Evolutionary conservation across 2,888 invertebrate genomes (phyloP), one percentile per base, ranked within the genome.

Genomic region (Melanostoma mellinum): DNA sequence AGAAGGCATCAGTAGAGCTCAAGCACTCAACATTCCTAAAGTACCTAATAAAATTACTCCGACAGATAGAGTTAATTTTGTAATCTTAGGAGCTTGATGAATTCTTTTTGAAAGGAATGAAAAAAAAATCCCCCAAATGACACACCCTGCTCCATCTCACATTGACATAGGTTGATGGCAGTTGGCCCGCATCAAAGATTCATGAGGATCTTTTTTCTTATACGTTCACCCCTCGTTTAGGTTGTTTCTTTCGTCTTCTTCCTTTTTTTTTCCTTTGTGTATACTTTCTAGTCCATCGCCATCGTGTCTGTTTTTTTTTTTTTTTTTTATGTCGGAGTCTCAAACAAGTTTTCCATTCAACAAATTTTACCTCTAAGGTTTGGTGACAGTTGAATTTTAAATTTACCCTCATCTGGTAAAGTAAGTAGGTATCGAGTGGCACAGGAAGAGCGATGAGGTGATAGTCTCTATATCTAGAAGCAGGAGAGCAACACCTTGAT

Each of bases 111-210:
- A 50, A 44, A 53, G 46, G n/a, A 36, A 40, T 40, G 38, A 50
- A 44, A 53, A 53, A 8, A 36, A 40, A 38, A 20, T 40, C 32
- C 10, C 60, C 50, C 46, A 58, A 50, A 61, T 77, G 77, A 72
- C 50, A 68, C 44, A 77, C 77, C 67, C 65, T 67, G 48, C 42
- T 81, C 38, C 60, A 53, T 65, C 65, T 60, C 42, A 58, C 32
- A 67, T 61, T 73, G 77, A 81, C 81, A 81, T 38, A 77, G 81
- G 77, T 72, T 72, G 67, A 50, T 61, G n/a, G 67, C 35, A 61
- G 72, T 68, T 53, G 68, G 81, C 81, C 77, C 72, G 48, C 72
- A 81, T 81, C 76, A 81, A 81, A 81, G 50, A 81, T 81, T 73
- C 81, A 81, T 81, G 72, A 61, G 77, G 46, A 63, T 69, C 44